Conservation (phyloP, 2,888 invertebrate genomes). For the Dioctria linearis region DNA sequence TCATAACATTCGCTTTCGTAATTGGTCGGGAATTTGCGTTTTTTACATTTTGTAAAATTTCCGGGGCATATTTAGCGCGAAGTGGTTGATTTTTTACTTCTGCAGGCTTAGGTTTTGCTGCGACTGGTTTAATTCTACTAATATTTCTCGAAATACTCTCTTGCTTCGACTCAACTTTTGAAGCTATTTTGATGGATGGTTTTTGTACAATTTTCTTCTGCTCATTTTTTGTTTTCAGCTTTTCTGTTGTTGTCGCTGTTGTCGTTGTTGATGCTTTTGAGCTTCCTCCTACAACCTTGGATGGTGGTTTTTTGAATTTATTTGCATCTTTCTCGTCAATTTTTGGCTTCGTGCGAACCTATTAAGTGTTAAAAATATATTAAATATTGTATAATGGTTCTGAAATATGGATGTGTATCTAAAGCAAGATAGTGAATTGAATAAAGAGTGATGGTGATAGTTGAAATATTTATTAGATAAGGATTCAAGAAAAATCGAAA, state of each 20-base stretch:
- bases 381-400: too few relatives aligned
- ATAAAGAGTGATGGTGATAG: too few relatives aligned
- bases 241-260: neutral
- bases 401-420: too few relatives aligned
- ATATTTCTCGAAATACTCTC: neutral
- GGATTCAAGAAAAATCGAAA: too few relatives aligned
- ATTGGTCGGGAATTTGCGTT: slow-evolving; percentile 14
- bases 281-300: too few relatives aligned
- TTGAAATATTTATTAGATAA: too few relatives aligned
- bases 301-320: slow-evolving; percentile 9
- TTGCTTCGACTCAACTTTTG: slow-evolving; percentile 15
- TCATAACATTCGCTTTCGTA: slow-evolving; percentile 67
- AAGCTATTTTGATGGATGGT: neutral
- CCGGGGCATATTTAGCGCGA: slow-evolving; percentile 33
- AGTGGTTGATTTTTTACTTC: slow-evolving; percentile 22
- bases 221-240: slow-evolving; percentile 26
- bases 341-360: slow-evolving; percentile 22
- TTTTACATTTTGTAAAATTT: slow-evolving; percentile 15
- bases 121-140: slow-evolving; percentile 54
- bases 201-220: slow-evolving; percentile 7
- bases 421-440: too few relatives aligned
- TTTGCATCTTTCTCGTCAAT: neutral
- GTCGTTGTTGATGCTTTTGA: neutral
- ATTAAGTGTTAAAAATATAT: neutral
- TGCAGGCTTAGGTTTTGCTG: neutral